Conservation (phyloP, 2,888 invertebrate species). For the Vannuccia rotundouncinata region DNA sequence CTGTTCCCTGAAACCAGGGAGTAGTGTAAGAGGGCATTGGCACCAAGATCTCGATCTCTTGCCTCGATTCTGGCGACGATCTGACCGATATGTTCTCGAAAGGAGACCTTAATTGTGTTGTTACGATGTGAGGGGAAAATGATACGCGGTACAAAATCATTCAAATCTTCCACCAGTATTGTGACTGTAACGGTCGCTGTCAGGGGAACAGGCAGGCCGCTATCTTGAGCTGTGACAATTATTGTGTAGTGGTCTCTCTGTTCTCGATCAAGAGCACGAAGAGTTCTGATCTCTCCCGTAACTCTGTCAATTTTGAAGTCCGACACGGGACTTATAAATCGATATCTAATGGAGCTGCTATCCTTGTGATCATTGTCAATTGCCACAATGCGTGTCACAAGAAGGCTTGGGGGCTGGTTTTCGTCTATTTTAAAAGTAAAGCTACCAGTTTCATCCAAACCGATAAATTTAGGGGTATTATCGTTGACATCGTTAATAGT, state of each 20-base stretch:
- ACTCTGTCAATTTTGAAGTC: background rate
- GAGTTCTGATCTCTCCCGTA: background rate
- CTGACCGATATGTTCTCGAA: background rate
- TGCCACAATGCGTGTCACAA: background rate
- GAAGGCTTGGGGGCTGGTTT: background rate
- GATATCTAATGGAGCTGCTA: background rate
- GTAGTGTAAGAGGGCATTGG: conserved; percentile 18
- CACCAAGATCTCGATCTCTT: background rate
- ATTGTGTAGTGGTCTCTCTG: background rate
- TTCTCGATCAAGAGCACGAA: background rate
- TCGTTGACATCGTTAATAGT: conserved; percentile 1
- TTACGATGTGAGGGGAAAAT: conserved; percentile 14
- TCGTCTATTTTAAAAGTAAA: conserved; percentile 2
- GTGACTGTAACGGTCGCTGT: background rate
- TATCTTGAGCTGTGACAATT: background rate
- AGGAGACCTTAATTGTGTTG: conserved; percentile 8
- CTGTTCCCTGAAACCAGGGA: background rate
- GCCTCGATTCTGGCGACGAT: conserved; percentile 4
- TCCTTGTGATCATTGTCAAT: background rate
- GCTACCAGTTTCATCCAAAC: background rate
- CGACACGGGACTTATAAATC: background rate
- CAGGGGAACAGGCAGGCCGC: background rate
- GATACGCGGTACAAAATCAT: background rate
- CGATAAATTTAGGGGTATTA: conserved; percentile 5
- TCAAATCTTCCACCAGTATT: background rate